Conservation (phyloP, 1,140 invertebrate species). For the Scaptomyza graminum region DNA sequence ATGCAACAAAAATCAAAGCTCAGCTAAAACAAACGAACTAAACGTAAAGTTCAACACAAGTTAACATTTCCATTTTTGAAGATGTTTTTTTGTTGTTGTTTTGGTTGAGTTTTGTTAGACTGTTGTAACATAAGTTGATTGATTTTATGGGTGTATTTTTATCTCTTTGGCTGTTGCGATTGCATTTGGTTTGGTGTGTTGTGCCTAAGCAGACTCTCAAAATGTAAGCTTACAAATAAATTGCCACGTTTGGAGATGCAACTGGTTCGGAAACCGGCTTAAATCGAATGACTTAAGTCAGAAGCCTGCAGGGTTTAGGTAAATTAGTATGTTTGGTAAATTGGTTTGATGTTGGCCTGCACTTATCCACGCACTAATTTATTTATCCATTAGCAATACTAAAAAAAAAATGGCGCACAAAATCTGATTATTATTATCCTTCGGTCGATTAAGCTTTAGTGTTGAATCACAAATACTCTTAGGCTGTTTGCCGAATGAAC, state of each 20-base stretch:
- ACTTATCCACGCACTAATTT: neutral
- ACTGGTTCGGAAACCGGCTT: slow-evolving; percentile 25
- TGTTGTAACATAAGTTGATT: slow-evolving; percentile 56
- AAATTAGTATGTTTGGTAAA: neutral
- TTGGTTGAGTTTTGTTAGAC: slow-evolving; percentile 8
- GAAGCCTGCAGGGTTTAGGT: slow-evolving; percentile 16
- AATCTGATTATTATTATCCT: slow-evolving; percentile 1
- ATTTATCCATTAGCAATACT: too few species aligned
- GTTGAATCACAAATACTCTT: slow-evolving; percentile 28
- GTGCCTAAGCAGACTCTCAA: slow-evolving; percentile 48
- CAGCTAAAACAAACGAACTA: slow-evolving; percentile 30
- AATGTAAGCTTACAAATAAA: slow-evolving; percentile 69
- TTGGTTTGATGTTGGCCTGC: neutral
- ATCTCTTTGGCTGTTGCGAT: slow-evolving; percentile 13
- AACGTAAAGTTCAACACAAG: slow-evolving; percentile 46
- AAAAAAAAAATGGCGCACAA: neutral
- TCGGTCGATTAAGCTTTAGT: slow-evolving; percentile 15
- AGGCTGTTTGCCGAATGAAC: slow-evolving; percentile 25
- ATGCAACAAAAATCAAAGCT: slow-evolving; percentile 6
- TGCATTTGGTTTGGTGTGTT: too few species aligned
- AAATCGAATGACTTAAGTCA: slow-evolving; percentile 34
- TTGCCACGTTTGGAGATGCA: slow-evolving; percentile 58
- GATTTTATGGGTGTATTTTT: slow-evolving; percentile 47
- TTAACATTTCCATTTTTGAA: slow-evolving; percentile 70
- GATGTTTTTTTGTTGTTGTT: slow-evolving; percentile 21